Conservation (phyloP, 92 coral and sea anemone species). For the Pocillopora grandis region DNA sequence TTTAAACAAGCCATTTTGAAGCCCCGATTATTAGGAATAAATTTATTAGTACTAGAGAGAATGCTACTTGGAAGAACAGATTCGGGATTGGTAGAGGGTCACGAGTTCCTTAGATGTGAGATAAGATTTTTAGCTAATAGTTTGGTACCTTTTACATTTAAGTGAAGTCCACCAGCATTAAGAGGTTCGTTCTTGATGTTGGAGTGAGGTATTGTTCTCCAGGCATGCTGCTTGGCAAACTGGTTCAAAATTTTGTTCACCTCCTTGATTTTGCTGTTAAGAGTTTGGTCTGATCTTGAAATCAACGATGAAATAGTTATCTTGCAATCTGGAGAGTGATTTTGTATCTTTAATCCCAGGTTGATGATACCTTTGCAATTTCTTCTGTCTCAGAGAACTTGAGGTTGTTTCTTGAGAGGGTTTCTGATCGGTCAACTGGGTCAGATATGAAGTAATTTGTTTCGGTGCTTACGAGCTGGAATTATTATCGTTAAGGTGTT, state of each 20-base stretch:
- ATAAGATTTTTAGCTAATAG: too few relatives aligned
- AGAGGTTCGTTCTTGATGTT: too few relatives aligned
- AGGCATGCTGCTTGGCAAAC: neutral
- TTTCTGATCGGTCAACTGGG: constrained; percentile 13
- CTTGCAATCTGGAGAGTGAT: constrained; percentile 33
- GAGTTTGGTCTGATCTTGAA: constrained; percentile 36
- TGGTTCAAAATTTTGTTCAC: constrained; percentile 41
- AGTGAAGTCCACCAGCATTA: too few relatives aligned
- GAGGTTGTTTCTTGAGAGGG: constrained; percentile 17
- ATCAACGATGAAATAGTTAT: constrained; percentile 38
- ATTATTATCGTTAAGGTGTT: neutral
- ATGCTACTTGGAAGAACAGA: too few relatives aligned
- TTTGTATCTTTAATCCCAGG: constrained; percentile 35
- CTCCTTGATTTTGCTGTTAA: constrained; percentile 28
- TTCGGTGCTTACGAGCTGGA: constrained; percentile 9
- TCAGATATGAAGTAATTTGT: constrained; percentile 6
- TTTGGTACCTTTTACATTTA: too few relatives aligned
- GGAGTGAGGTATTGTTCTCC: too few relatives aligned
- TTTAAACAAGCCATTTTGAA: too few relatives aligned
- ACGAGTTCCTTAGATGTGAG: too few relatives aligned
- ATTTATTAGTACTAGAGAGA: too few relatives aligned
- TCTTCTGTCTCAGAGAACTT: constrained; percentile 17
- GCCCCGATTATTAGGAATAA: too few relatives aligned
- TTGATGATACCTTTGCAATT: constrained; percentile 36
- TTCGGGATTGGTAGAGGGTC: too few relatives aligned